These are phyloP conservation scores for Tromatobia lineatoria DNA, from an alignment of 2,888 invertebrate genomes.

Conservation along the genomic window DNA sequence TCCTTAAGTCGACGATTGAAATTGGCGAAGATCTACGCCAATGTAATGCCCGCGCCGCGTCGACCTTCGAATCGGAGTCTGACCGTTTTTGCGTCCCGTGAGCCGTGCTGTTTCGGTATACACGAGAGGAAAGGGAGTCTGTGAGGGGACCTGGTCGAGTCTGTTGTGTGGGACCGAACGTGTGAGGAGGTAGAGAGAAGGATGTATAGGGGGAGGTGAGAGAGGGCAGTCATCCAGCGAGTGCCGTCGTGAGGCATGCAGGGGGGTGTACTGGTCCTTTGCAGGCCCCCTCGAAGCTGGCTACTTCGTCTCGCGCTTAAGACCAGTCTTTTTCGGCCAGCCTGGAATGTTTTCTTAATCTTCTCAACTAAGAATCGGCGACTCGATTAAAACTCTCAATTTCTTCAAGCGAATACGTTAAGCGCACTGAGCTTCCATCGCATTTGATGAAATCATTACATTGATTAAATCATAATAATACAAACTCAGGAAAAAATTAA, in stretches of 20 bases:
- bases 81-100: slow-evolving; percentile 81
- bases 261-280: slow-evolving; percentile 48
- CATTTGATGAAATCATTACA: neutral
- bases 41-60: slow-evolving; percentile 61
- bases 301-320: slow-evolving; percentile 47
- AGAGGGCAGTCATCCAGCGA: slow-evolving; percentile 60
- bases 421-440: neutral
- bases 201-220: slow-evolving; percentile 45
- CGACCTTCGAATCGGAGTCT: slow-evolving; percentile 83
- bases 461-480: no score
- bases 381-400: slow-evolving; percentile 48
- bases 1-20: no score
- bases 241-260: slow-evolving; percentile 38
- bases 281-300: slow-evolving; percentile 63
- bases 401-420: neutral
- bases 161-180: slow-evolving; percentile 49
- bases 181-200: slow-evolving; percentile 50
- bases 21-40: slow-evolving; percentile 20
- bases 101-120: slow-evolving; percentile 53
- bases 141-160: slow-evolving; percentile 47
- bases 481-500: neutral
- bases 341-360: slow-evolving; percentile 53
- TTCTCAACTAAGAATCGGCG: slow-evolving; percentile 41
- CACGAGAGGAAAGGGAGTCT: slow-evolving; percentile 58
- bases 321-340: slow-evolving; percentile 51